Base-by-base conservation (phyloP, 92 coral and sea anemone genomes). In the Paragorgia papillata region DNA sequence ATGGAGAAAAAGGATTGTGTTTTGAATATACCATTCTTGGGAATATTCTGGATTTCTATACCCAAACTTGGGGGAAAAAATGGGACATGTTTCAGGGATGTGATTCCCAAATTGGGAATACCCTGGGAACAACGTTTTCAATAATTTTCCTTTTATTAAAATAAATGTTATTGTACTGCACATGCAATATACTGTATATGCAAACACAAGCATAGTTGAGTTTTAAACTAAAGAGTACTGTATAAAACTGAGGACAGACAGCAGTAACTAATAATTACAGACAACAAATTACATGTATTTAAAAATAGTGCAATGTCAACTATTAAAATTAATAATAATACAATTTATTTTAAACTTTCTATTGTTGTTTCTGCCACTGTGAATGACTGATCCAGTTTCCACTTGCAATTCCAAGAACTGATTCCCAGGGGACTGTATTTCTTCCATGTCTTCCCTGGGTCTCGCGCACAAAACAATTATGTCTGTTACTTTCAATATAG, bases 401-500 rank as follows among this genome's bases (percentile, higher is more conserved):
- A n/a, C 46, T 62, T 80, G 85, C 88, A n/a, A 80, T 66, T 75
- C 85, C 88, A 58, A 80, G 33, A 33, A 73, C 76, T 51, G 88
- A 85, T 79, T 79, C 67, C 88, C 85, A 85, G 22, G 79, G 49
- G 57, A 85, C 85, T 67, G 85, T 80, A 62, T 85, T 85, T 57
- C 77, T 75, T 18, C 75, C 84, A 83, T 69, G 48, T 25, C 82
- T 26, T 37, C 85, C 88, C 46, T 56, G 80, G 14, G 83, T 67
- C 66, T 86, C 86, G 54, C 86, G 66, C 14, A 67, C 77, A 81
- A 82, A 86, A 44, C 0, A 35, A 43, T 68, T 48, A 39, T 49
- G 79, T 37, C 83, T 51, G 20, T 49, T 56, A 46, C 79, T 56
- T 46, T 83, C 91, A 24, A 87, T 69, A 68, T 33, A n/a, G n/a